Evolutionary conservation across 2,797 vertebrate species (phyloP).

Genomic region (Poecilia wingei): DNA sequence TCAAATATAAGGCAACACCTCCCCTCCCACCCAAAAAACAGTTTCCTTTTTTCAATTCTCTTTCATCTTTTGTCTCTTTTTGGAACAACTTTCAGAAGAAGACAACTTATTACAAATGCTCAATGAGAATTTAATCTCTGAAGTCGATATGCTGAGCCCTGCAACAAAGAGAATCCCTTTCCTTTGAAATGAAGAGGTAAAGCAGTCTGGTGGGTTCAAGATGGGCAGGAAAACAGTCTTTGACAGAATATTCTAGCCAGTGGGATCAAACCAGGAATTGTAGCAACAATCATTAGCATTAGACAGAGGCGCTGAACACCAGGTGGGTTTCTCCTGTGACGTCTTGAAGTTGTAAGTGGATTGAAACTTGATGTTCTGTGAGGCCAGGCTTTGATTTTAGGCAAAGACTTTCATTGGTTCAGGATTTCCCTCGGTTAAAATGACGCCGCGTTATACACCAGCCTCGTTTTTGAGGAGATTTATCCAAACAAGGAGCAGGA

Average conservation of each 20-base stretch:
- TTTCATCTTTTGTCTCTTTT: slow-evolving; percentile 46
- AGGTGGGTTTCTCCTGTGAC: slow-evolving; percentile 26
- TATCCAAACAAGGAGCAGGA: not conserved
- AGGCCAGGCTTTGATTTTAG: not conserved
- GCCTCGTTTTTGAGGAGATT: not conserved
- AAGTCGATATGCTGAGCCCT: slow-evolving; percentile 48
- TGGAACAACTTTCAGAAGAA: slow-evolving; percentile 39
- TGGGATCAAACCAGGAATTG: slow-evolving; percentile 52
- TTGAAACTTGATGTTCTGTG: not conserved
- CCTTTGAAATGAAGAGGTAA: slow-evolving; percentile 73
- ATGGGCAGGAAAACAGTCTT: slow-evolving; percentile 43
- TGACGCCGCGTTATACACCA: slow-evolving; percentile 1
- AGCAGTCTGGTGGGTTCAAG: slow-evolving; percentile 41
- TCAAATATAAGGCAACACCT: not conserved
- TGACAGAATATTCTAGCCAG: slow-evolving; percentile 56
- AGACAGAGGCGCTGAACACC: slow-evolving; percentile 33
- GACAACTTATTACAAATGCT: slow-evolving; percentile 63
- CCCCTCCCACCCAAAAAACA: too few species aligned
- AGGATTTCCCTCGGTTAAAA: slow-evolving; percentile 5
- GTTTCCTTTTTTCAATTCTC: slow-evolving; percentile 48
- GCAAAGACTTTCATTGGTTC: not conserved
- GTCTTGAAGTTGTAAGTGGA: slow-evolving; percentile 27
- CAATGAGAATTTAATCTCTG: slow-evolving; percentile 57
- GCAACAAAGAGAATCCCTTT: slow-evolving; percentile 72
- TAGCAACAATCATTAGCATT: slow-evolving; percentile 45